phyloP scores from a whole-genome alignment of 2,888 invertebrate species.

The Agriotes lineatus region DNA sequence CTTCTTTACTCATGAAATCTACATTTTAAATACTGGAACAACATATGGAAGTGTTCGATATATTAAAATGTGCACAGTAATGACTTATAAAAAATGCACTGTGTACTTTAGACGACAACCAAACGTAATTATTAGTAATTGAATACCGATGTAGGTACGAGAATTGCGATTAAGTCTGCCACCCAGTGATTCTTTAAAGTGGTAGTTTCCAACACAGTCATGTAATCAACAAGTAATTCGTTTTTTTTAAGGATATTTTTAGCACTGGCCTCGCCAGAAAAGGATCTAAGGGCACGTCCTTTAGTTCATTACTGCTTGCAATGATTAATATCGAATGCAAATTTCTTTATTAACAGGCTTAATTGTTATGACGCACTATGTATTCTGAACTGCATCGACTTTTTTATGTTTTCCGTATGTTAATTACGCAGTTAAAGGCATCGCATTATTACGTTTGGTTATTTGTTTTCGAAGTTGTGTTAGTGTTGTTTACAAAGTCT shows the following conservation, averaged over 20 bases:
- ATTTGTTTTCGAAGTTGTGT: no score
- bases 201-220: slow-evolving; percentile 6
- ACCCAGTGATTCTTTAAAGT: slow-evolving; percentile 3
- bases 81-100: no score
- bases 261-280: not conserved
- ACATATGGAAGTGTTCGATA: no score
- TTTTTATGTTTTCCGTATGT: not conserved
- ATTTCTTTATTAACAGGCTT: slow-evolving; percentile 3
- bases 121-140: slow-evolving; percentile 3
- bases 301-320: not conserved
- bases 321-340: slow-evolving; percentile 7
- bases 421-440: not conserved
- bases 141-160: not conserved
- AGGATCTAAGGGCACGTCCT: not conserved
- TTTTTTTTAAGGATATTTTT: slow-evolving; percentile 1
- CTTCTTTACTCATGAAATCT: no score
- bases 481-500: no score
- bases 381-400: not conserved
- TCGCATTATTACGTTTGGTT: no score
- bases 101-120: slow-evolving; percentile 9
- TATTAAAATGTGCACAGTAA: no score
- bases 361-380: slow-evolving; percentile 10
- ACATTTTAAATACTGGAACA: no score
- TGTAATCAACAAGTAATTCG: not conserved
- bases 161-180: not conserved